Evolutionary conservation across 1,140 invertebrate genomes (phyloP).

Genomic region (Ostrea edulis): DNA sequence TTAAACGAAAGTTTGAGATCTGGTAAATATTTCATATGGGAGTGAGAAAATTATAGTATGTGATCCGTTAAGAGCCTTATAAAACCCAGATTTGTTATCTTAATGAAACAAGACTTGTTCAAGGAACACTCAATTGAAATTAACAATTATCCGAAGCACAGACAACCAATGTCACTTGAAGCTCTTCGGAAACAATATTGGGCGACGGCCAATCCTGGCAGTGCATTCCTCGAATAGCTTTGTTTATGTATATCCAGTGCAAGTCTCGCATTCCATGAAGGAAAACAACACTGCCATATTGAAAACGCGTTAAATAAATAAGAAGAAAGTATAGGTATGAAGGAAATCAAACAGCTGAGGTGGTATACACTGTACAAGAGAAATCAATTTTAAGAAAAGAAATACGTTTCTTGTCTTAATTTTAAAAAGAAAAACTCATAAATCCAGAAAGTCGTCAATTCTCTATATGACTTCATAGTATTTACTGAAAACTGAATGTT

Average conservation of each 20-base stretch:
- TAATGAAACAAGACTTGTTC: constrained; percentile 11
- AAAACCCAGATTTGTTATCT: background rate
- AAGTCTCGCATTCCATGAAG: background rate
- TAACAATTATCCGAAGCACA: constrained; percentile 19
- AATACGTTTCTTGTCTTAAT: too few species aligned
- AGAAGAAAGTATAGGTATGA: background rate
- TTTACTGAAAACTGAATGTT: too few species aligned
- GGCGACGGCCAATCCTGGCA: background rate
- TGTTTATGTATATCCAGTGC: constrained; percentile 29
- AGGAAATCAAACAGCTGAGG: background rate
- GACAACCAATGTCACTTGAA: background rate
- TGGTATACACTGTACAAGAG: too few species aligned
- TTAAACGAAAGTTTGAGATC: background rate
- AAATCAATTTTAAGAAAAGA: too few species aligned
- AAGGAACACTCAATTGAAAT: background rate
- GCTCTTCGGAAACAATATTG: constrained; percentile 10
- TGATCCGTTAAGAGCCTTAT: background rate
- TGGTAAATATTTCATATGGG: background rate
- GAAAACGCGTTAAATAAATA: constrained; percentile 10
- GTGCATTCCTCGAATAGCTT: background rate
- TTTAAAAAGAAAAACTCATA: too few species aligned
- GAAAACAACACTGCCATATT: background rate
- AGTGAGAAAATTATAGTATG: background rate
- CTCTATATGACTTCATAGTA: too few species aligned
- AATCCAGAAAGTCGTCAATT: too few species aligned